Evolutionary conservation across 2,113 vertebrate genomes (phyloP).

Genomic region (Cervus canadensis): DNA sequence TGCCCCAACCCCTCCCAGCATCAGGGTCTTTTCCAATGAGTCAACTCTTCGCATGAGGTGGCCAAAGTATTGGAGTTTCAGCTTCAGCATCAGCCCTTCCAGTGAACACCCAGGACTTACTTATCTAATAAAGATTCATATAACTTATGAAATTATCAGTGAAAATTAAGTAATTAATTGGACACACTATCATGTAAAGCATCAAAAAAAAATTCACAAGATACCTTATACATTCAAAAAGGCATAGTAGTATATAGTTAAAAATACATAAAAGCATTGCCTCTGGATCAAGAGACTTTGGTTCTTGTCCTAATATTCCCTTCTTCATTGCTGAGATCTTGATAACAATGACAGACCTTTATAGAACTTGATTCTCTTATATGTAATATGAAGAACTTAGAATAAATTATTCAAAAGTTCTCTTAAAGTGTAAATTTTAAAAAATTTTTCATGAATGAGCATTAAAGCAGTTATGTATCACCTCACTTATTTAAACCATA

Average conservation of each 20-base stretch:
- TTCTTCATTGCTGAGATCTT: background rate
- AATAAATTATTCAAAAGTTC: background rate
- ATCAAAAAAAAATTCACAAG: background rate
- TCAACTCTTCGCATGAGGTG: too few species aligned
- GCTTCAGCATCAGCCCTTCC: too few species aligned
- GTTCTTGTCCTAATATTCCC: background rate
- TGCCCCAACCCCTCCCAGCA: too few species aligned
- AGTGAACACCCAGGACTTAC: background rate
- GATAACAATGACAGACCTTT: background rate
- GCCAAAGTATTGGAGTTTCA: too few species aligned
- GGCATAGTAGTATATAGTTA: background rate
- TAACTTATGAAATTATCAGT: background rate
- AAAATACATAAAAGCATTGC: background rate
- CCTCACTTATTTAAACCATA: background rate
- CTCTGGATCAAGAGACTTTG: background rate
- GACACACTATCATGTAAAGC: background rate
- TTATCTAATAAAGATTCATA: background rate
- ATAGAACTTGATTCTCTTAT: background rate
- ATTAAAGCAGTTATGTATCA: background rate
- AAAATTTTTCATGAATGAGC: background rate
- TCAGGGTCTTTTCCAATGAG: too few species aligned
- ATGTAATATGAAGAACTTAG: background rate
- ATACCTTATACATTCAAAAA: background rate
- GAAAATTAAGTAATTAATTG: background rate
- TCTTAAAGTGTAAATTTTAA: background rate